A percentile compares a stretch with the other conserved stretches of the same genome.
These are phyloP conservation scores for Lasiurus cinereus DNA, from an alignment of 2,113 vertebrate species.

Conservation along the genomic window DNA sequence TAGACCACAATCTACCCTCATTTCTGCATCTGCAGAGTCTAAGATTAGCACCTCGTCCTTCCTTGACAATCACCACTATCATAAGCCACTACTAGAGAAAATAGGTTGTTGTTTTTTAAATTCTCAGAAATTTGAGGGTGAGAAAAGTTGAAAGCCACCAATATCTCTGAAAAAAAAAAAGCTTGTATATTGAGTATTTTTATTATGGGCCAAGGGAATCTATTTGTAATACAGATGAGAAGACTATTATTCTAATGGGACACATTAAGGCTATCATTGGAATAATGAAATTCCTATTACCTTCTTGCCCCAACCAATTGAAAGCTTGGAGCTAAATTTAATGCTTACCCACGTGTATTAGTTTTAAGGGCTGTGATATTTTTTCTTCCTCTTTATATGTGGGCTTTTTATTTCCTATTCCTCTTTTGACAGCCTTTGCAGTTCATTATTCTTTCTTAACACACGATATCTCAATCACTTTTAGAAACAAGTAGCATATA, in stretches of 20 bases:
- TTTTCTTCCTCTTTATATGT: not conserved
- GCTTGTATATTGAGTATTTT: not conserved
- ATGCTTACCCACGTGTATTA: not conserved
- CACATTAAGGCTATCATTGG: not conserved
- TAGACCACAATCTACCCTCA: not conserved
- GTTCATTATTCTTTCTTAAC: slow-evolving; percentile 34
- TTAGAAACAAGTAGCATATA: slow-evolving; percentile 1
- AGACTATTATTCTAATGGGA: not conserved
- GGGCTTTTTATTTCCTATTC: slow-evolving; percentile 63
- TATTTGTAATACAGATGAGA: slow-evolving; percentile 38
- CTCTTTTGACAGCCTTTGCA: slow-evolving; percentile 21
- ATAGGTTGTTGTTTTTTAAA: not conserved
- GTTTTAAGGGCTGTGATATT: not conserved
- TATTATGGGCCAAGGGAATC: not conserved
- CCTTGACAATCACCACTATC: not conserved
- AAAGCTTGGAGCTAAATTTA: not conserved
- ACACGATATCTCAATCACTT: not conserved
- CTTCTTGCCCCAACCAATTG: not conserved
- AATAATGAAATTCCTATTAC: not conserved
- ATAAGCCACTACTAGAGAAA: not conserved
- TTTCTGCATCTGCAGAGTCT: not conserved
- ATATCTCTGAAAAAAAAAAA: not conserved
- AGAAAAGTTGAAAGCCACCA: not conserved
- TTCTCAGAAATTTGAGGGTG: not conserved
- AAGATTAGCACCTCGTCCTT: not conserved